Conservation (phyloP, 64 coral and sea anemone species). For the Porites lutea region DNA sequence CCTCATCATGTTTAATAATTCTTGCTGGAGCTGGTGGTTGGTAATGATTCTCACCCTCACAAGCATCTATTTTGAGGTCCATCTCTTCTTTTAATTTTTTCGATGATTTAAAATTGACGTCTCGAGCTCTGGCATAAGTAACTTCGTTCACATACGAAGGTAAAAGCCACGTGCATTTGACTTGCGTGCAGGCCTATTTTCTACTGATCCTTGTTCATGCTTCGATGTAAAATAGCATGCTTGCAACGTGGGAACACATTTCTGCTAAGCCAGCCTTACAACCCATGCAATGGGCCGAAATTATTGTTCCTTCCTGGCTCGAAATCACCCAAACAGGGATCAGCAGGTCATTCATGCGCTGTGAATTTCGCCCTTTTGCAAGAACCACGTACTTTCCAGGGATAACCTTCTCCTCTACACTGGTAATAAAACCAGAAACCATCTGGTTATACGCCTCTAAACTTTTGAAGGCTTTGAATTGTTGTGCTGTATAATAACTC, state of each 20-base stretch:
- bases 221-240: conserved; percentile 19
- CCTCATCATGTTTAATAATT: not conserved
- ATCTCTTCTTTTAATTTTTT: not conserved
- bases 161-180: not conserved
- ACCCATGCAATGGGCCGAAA: conserved; percentile 23
- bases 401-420: not conserved
- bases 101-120: conserved; percentile 14
- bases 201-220: not conserved
- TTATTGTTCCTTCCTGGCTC: not conserved
- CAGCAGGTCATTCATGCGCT: conserved; percentile 21
- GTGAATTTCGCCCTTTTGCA: not conserved
- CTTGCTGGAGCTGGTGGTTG: too few species aligned
- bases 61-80: conserved; percentile 15
- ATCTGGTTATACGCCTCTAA: conserved; percentile 17
- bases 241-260: conserved; percentile 22
- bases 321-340: not conserved
- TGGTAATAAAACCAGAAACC: conserved; percentile 22
- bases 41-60: not conserved
- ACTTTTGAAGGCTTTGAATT: conserved; percentile 39
- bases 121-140: not conserved
- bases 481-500: conserved; percentile 16
- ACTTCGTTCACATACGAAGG: not conserved
- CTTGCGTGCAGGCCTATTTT: conserved; percentile 14
- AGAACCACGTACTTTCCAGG: not conserved
- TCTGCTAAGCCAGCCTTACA: conserved; percentile 24